These are phyloP conservation scores for Clistopyga incitator DNA, from an alignment of 2,888 invertebrate species.

Conservation along the genomic window DNA sequence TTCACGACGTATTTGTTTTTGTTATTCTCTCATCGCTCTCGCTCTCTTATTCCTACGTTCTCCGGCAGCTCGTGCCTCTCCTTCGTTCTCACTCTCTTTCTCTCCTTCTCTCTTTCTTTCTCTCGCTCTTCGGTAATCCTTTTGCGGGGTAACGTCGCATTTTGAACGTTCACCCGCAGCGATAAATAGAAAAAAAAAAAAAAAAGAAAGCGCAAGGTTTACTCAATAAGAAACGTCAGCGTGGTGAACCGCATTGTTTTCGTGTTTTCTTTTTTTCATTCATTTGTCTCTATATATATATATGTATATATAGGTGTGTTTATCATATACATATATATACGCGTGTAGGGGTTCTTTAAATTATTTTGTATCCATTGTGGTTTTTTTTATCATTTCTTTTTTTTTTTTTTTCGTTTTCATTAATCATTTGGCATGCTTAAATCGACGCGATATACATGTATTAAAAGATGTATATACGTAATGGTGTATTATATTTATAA, in stretches of 20 bases:
- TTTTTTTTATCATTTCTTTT: conserved; percentile 35
- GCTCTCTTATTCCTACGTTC: conserved; percentile 37
- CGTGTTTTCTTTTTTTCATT: conserved; percentile 60
- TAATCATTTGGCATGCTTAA: conserved; percentile 75
- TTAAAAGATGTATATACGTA: conserved; percentile 70
- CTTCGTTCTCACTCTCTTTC: conserved; percentile 24
- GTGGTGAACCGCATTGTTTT: conserved; percentile 60
- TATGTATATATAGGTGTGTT: conserved; percentile 25
- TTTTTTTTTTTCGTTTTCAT: conserved; percentile 49
- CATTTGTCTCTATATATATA: conserved; percentile 39
- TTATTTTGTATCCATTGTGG: conserved; percentile 39
- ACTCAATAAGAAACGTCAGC: conserved; percentile 69
- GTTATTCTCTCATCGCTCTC: conserved; percentile 35
- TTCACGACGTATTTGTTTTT: conserved; percentile 67
- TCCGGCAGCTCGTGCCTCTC: conserved; percentile 37
- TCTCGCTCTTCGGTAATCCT: conserved; percentile 34
- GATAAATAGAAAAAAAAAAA: conserved; percentile 80
- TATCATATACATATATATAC: conserved; percentile 47
- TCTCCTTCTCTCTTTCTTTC: conserved; percentile 38
- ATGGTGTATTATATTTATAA: conserved; percentile 66
- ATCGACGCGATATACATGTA: conserved; percentile 70
- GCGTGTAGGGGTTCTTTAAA: conserved; percentile 25
- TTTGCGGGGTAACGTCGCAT: conserved; percentile 73
- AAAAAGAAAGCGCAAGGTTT: conserved; percentile 78
- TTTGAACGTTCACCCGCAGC: conserved; percentile 62